A percentile compares a stretch with the other conserved stretches of the same genome.
Evolutionary conservation across 2,888 invertebrate genomes (phyloP).

Genomic region (Ethmia dodecea): DNA sequence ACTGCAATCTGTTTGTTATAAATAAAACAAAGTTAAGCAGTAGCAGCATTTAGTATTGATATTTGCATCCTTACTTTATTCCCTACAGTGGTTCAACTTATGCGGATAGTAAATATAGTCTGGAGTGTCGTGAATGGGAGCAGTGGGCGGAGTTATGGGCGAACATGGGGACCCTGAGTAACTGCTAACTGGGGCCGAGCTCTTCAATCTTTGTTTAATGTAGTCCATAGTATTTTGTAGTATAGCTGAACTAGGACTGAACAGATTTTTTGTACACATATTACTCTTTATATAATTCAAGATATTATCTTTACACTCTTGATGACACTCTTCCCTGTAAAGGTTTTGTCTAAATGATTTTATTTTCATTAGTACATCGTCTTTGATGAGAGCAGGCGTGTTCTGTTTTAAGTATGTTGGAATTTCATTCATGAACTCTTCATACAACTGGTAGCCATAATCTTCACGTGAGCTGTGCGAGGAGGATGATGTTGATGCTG

Average conservation of each 20-base stretch:
- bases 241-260: constrained; percentile 18
- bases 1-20: neutral
- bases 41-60: neutral
- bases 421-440: constrained; percentile 43
- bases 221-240: constrained; percentile 39
- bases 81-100: constrained; percentile 40
- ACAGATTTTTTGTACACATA: constrained; percentile 9
- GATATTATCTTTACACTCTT: constrained; percentile 25
- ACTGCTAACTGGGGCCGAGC: constrained; percentile 4
- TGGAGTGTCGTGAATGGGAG: constrained; percentile 38
- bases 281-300: constrained; percentile 20
- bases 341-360: constrained; percentile 31
- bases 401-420: constrained; percentile 33
- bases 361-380: constrained; percentile 33
- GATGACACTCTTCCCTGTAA: constrained; percentile 26
- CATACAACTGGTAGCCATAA: constrained; percentile 31
- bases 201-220: too few relatives aligned
- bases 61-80: too few relatives aligned
- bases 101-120: constrained; percentile 57
- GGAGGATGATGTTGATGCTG: constrained; percentile 15
- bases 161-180: constrained; percentile 9
- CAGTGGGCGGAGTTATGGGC: constrained; percentile 3
- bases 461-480: constrained; percentile 20
- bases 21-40: constrained; percentile 2
- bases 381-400: constrained; percentile 28